Evolutionary conservation across 53 echinoderm and acorn worm species (phyloP), one percentile per base, ranked within the genome.

Genomic region (Apostichopus leukothele): DNA sequence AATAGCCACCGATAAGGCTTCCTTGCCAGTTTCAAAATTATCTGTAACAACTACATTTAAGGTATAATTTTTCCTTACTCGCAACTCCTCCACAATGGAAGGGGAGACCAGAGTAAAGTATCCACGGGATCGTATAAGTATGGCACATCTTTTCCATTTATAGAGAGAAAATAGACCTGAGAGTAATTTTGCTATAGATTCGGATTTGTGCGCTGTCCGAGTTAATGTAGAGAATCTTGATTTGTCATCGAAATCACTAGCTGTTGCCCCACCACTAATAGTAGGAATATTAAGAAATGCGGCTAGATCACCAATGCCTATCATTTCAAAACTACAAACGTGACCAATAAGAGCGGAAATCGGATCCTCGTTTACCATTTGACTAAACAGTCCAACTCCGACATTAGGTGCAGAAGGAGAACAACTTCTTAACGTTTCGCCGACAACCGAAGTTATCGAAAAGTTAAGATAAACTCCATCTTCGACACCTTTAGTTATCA

Each of bases 201-300:
- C 88, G 55, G 88, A 7, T 73, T 80, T 90, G 63, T 67, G 86
- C 3, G 89, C 77, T 22, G 90, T 92, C 12, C 94, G 74, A 4
- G 94, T 94, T 9, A 94, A 76, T 0, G 94, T 94, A 76, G 71
- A 68, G 78, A 90, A 94, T 63, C 78, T 87, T 5, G 1, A 50
- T 50, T 94, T 94, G 59, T 88, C 59, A 75, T 77, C 88, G 13
- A 94, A 67, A 21, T 88, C 88, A 1, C 21, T 50, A 10, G 89
- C 75, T 0, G 91, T 91, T 0, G 92, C 84, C 0, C 90, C 90
- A 11, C 90, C 90, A n/a, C 90, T 87, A 0, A 94, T 21, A 11
- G 90, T 81, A 5, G 94, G 94, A 52, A 94, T 73, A 59, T 94
- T 91, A 84, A 90, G 91, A 76, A 76, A 91, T 7, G 90, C 83